Base-by-base conservation (phyloP, 1,140 invertebrate genomes). In the Diachasma alloeum region DNA sequence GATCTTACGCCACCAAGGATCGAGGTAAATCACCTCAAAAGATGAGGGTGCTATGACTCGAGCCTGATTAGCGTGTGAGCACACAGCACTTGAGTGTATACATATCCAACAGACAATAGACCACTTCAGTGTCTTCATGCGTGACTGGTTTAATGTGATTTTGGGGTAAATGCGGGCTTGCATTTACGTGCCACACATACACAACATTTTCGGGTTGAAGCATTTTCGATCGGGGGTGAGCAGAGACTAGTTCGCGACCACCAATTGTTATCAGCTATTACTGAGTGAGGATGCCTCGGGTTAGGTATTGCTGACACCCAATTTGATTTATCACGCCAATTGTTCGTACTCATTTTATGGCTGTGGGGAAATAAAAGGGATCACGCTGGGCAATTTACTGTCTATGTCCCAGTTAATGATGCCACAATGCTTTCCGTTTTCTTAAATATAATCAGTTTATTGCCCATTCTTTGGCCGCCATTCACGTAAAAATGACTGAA, bases 51-150 rank as follows among this genome's bases (percentile, higher is more conserved):
- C n/a, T 39, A 68, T 68, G 66, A 68, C 66, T 36, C 66, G 31
- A 37, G 15, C 36, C 66, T 37, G 36, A 68, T 68, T 68, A 39
- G 31, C 36, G 11, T 37, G 66, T 37, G 66, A 68, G 36, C 36
- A 68, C 66, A 68, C 36, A 63, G 59, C 66, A 68, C 59, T 53
- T 53, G 19, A 63, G 59, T 63, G 59, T 63, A 22, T 59, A 17
- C n/a, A 59, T 59, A 19, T 26, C 3, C 66, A 39, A 17, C 66
- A 72, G 42, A 48, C 70, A 72, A 31, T 56, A 56, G 11, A 56
- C 24, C 36, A 2, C n/a, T 36, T 37, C 36, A 48, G 22, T 37
- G 24, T 72, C 31, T 56, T 36, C 22, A 72, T 72, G 70, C 26
- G 70, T 72, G 36, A 63, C 48, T 37, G 36, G 31, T 37, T 37